Conservation (phyloP, 2,797 vertebrate species). For the Dendrocincla tyrannina region DNA sequence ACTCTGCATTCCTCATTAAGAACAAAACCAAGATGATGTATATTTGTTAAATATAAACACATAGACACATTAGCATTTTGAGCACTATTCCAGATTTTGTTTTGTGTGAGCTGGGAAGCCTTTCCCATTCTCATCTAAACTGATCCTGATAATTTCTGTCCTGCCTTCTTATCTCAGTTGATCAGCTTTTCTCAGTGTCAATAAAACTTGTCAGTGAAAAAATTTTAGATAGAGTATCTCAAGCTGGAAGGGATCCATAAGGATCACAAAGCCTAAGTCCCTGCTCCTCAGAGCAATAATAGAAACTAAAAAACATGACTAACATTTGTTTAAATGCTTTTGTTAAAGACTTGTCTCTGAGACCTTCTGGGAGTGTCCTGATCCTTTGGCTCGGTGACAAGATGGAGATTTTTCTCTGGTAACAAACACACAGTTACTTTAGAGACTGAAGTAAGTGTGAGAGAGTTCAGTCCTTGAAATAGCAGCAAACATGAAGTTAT, state of each 20-base stretch:
- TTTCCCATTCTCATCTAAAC: not conserved
- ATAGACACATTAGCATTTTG: not conserved
- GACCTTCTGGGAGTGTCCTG: not conserved
- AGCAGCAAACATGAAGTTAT: slow-evolving; percentile 31
- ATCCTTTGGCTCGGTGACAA: not conserved
- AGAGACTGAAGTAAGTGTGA: not conserved
- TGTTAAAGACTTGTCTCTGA: not conserved
- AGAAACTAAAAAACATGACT: not conserved
- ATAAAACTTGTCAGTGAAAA: not conserved
- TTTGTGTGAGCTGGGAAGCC: not conserved
- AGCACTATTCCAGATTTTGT: not conserved
- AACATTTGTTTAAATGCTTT: not conserved
- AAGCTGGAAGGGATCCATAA: not conserved
- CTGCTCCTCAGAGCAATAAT: not conserved
- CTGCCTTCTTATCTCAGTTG: not conserved
- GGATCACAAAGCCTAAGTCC: not conserved
- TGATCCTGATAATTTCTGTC: fast-evolving
- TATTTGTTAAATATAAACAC: not conserved
- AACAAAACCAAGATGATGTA: not conserved
- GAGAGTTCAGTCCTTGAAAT: slow-evolving; percentile 18
- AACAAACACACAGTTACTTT: not conserved
- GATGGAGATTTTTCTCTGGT: not conserved
- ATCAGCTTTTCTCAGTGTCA: not conserved
- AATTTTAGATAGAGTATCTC: not conserved
- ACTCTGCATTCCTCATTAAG: not conserved